phyloP scores from a whole-genome alignment of 2,113 vertebrate genomes.

The Pangasianodon hypophthalmus region DNA sequence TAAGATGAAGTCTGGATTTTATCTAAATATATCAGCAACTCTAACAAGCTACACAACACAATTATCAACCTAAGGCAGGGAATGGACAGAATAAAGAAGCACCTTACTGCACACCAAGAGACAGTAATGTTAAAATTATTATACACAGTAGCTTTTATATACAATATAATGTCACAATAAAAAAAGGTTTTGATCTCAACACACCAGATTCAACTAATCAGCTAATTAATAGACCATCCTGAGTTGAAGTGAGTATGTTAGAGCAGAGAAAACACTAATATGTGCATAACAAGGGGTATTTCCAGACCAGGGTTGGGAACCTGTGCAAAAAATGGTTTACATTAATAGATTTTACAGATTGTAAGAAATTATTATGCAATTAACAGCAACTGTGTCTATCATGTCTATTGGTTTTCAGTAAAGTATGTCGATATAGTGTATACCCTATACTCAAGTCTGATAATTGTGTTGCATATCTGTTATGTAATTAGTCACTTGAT shows the following conservation, averaged over 20 bases:
- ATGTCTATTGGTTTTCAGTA: not conserved
- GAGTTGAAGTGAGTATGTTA: not conserved
- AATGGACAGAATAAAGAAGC: not conserved
- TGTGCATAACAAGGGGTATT: not conserved
- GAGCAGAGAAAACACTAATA: too few relatives aligned
- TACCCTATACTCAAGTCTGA: not conserved
- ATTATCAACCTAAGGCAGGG: not conserved
- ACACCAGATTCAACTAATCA: not conserved
- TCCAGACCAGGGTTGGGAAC: not conserved
- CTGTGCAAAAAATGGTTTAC: not conserved
- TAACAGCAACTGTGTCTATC: not conserved
- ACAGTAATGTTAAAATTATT: not conserved
- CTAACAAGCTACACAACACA: not conserved
- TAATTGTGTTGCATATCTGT: not conserved
- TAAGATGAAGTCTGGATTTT: not conserved
- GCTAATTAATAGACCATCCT: not conserved
- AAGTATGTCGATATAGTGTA: not conserved
- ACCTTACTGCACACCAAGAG: not conserved
- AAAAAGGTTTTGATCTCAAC: not conserved
- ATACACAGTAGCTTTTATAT: not conserved
- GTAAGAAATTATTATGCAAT: not conserved
- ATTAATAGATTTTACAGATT: not conserved
- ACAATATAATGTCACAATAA: not conserved
- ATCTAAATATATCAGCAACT: not conserved
- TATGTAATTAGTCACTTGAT: not conserved